Evolutionary conservation across 2,888 invertebrate species (phyloP), one percentile per base, ranked within the genome.

Genomic region (Melinaea menophilus): DNA sequence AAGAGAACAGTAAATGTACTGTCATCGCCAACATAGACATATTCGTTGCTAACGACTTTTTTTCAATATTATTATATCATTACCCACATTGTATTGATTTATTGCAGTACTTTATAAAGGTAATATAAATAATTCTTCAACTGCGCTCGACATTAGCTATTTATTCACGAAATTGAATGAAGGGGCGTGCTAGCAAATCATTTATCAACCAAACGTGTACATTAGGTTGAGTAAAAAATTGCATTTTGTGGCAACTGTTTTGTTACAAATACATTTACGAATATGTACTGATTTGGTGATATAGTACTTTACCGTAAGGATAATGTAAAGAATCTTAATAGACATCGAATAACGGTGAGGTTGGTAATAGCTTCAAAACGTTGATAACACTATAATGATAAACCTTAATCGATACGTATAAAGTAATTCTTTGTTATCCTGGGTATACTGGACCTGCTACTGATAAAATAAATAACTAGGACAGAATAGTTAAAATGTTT

Each of bases 191-290:
- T 69, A 68, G 67, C 70, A 70, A 72, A 73, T 73, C 71, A 73
- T 75, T 73, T 74, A 74, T 74, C 72, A 75, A 71, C 71, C 66
- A 71, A 73, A 74, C 71, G 73, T 71, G 71, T 70, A 72, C 73
- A 73, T 73, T 72, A 74, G 70, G 70, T 69, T 67, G 66, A 70
- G 60, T 67, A 63, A 61, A 74, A 74, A 72, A 74, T 73, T 73
- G 69, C 73, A 72, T 13, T 66, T 57, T 64, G 64, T 66, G 66
- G 63, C 55, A 63, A 67, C 67, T 69, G 70, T 69, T 68, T 68
- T 5, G 7, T 37, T 37, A 37, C 37, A 37, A 37, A 37, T 37
- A 37, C 3, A 37, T 37, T 37, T 22, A 22, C 22, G 22, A 22
- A 1, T 22, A 22, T 22, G 22, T 22, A 22, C 22, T 22, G 22